Base-by-base conservation (phyloP, 2,888 invertebrate species). In the Abscondita cerata region DNA sequence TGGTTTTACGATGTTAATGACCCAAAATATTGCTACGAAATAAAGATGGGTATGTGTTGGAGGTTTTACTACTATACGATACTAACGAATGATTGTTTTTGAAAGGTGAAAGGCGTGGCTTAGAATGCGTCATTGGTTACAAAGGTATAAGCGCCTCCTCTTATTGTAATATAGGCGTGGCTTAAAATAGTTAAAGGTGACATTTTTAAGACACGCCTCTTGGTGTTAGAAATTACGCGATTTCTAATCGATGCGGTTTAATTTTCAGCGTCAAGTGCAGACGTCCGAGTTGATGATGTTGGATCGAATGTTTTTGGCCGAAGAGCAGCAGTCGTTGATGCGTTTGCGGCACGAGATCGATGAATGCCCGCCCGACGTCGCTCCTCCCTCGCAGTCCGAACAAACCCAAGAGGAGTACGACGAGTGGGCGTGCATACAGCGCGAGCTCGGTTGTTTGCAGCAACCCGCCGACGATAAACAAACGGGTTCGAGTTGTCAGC, bases 211-310 rank as follows among this genome's bases (percentile, higher is more conserved):
- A n/a, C n/a, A n/a, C n/a, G n/a, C n/a, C n/a, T n/a, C n/a, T n/a
- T n/a, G n/a, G n/a, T n/a, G n/a, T n/a, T n/a, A n/a, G n/a, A n/a
- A n/a, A n/a, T n/a, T n/a, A n/a, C n/a, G n/a, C n/a, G n/a, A 38
- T n/a, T n/a, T 38, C 4, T 4, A n/a, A 38, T 12, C 4, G 4
- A 38, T 4, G 12, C 8, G 12, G 59, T 61, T 47, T 50, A 12
- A 66, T 70, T 76, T 80, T 9, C 79, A 92, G 92, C 83, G 89
- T 52, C 85, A 86, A 72, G 88, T 89, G 57, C 86, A 88, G 68
- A 90, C 91, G 0, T 89, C 91, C 0, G 93, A 93, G 78, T 78
- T 88, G 59, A 88, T 92, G 81, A 89, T 92, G 88, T 83, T 93
- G 62, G 89, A 91, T 72, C 83, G 90, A 57, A 84, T 90, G 78